Percentiles rank a stretch among this genome's conserved stretches.
Evolutionary conservation across 2,797 vertebrate species (phyloP).

Genomic region (Sebastes umbrosus): DNA sequence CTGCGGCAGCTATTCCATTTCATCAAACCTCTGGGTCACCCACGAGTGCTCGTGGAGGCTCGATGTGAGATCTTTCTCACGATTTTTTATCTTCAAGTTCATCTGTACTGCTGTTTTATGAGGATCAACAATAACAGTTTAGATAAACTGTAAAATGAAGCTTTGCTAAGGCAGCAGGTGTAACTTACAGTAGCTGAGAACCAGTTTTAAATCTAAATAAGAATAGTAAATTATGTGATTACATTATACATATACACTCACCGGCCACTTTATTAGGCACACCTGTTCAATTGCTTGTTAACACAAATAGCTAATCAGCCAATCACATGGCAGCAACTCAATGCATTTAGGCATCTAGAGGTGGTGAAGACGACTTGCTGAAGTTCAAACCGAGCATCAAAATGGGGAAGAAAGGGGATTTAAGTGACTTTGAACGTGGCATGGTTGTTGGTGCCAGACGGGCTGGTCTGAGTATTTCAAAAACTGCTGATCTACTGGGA

Average conservation of each 20-base stretch:
- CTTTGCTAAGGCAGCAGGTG: background rate
- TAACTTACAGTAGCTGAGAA: background rate
- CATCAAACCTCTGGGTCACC: conserved; percentile 40
- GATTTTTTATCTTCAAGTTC: conserved; percentile 41
- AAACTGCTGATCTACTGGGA: no score
- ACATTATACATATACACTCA: background rate
- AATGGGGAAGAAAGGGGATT: no score
- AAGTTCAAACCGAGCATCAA: no score
- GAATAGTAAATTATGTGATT: background rate
- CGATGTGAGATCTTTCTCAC: conserved; percentile 41
- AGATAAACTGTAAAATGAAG: background rate
- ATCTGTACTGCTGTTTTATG: conserved; percentile 17
- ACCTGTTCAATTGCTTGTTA: no score
- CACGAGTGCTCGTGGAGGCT: conserved; percentile 34
- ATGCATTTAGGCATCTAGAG: no score
- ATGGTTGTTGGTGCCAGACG: no score
- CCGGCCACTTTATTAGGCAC: no score
- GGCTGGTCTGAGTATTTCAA: no score
- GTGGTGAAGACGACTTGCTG: no score
- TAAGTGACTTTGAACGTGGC: no score
- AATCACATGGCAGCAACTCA: no score
- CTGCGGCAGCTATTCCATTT: conserved; percentile 16
- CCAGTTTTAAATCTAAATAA: background rate
- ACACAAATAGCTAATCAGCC: no score
- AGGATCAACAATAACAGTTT: conserved; percentile 9